Percentiles rank a stretch among this genome's conserved stretches.
Conservation (phyloP, 2,113 vertebrate species). For the Antennarius striatus region DNA sequence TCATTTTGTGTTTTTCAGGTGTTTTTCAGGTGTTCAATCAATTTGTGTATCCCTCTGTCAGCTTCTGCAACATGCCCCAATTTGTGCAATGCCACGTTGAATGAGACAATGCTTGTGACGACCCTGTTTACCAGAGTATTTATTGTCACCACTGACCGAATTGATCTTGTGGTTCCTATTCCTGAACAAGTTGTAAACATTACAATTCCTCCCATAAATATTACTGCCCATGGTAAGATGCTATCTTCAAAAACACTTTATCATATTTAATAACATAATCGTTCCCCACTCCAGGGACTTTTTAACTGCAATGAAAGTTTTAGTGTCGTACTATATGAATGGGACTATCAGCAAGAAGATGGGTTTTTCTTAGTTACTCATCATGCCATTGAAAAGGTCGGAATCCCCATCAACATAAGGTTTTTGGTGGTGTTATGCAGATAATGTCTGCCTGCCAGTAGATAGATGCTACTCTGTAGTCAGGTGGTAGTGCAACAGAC, state of each 20-base stretch:
- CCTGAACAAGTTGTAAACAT: too few relatives aligned
- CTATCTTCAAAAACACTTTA: background rate
- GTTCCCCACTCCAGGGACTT: too few relatives aligned
- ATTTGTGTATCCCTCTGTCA: slow-evolving; percentile 65
- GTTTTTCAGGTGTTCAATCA: slow-evolving; percentile 62
- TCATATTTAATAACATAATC: too few relatives aligned
- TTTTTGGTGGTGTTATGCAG: too few relatives aligned
- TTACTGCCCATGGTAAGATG: slow-evolving; percentile 51
- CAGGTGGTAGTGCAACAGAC: too few relatives aligned
- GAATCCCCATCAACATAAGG: too few relatives aligned
- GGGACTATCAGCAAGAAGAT: background rate
- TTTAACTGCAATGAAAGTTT: too few relatives aligned
- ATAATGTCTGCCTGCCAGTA: too few relatives aligned
- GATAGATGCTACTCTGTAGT: too few relatives aligned
- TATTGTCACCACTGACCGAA: slow-evolving; percentile 37
- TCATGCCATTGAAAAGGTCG: background rate
- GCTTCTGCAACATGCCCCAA: slow-evolving; percentile 55
- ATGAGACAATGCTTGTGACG: fast-evolving
- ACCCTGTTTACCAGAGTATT: slow-evolving; percentile 32
- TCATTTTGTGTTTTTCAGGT: slow-evolving; percentile 57
- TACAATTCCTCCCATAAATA: background rate
- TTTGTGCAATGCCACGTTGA: slow-evolving; percentile 12
- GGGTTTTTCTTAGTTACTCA: background rate
- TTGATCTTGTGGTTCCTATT: slow-evolving; percentile 36
- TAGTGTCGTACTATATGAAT: background rate